Evolutionary conservation across 2,888 invertebrate species (phyloP), one percentile per base, ranked within the genome.

Genomic region (Orchesella flavescens): DNA sequence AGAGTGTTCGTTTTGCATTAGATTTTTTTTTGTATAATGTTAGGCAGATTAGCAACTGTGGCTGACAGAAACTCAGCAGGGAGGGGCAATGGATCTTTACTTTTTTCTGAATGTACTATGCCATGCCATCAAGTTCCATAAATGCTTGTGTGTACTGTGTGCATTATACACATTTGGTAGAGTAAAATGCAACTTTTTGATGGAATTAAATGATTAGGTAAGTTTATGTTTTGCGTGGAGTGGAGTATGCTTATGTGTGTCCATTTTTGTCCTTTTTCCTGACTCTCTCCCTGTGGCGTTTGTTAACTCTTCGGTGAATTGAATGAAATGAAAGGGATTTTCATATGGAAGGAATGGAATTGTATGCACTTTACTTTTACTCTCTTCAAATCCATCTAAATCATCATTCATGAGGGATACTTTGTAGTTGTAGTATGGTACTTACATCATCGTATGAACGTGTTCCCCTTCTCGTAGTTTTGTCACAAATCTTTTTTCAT

Each of bases 201-300:
- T 72, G 71, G 71, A 72, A 72, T 72, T 72, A 72, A 72, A 72
- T 72, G 71, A 72, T 72, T 72, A 72, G 55, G 71, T 53, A 72
- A 72, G 34, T 34, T 34, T 34, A 34, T 34, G 7, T 34, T 4
- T 34, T 34, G 34, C 34, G 34, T 34, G 34, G 57, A 57, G 34
- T 44, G n/a, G 44, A 43, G 65, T 17, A 12, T 23, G 24, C 10
- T 23, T 24, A n/a, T 65, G 65, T 65, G 65, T 65, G 65, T 65
- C 65, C 65, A 43, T 65, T 43, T 24, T 43, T 9, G n/a, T 43
- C 44, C 44, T 44, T 44, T 12, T 61, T 24, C 61, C 34, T 34
- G 3, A 34, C 10, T 65, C 43, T 43, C 17, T 43, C 43, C 65
- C 65, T 65, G 43, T 65, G 65, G 65, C 65, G 65, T 65, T 34